Base-by-base conservation (phyloP, 2,797 vertebrate species). In the Buceros bicornis region DNA sequence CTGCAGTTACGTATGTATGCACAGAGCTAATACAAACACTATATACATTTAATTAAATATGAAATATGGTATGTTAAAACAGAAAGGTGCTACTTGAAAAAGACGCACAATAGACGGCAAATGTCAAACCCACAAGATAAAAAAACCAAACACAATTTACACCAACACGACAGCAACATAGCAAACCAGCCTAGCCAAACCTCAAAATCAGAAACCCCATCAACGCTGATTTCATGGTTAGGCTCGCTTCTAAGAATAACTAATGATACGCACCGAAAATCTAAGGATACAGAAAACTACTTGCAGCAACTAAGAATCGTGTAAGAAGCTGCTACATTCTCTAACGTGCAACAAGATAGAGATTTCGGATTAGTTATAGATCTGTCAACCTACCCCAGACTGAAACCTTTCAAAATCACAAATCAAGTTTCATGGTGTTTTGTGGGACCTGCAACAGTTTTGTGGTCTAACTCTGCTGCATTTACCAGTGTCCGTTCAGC, bases 141-240 rank as follows among this genome's bases (percentile, higher is more conserved):
- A 86, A 72, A 74, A 84, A 35, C 6, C 2, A 0, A 40, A 40
- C 37, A 10, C 37, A 40, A 40, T 47, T 62, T 24, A 87, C 73
- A 76, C 13, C 45, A 80, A 6, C 21, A 12, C 12, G 37, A 78
- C 0, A 82, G 76, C 47, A 83, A 90, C 60, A 40, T 40, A 51
- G 48, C 40, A 82, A 48, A 29, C 11, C 45, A 87, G 73, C 28
- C 60, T 16, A 67, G 67, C 35, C 83, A 92, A 93, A 90, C 60
- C 35, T 92, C 93, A 90, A 19, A 20, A 87, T 60, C 77, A 90
- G 70, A 70, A 93, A 73, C 13, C 10, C 11, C 45, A 93, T 40
- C 71, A 70, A 74, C 60, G 71, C 40, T 82, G 53, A 62, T 87
- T 87, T 92, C 37, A 77, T 47, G 67, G 71, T 87, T 67, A 89